These are phyloP conservation scores for Zaprionus africanus DNA, from an alignment of 1,140 invertebrate genomes.

Conservation along the genomic window DNA sequence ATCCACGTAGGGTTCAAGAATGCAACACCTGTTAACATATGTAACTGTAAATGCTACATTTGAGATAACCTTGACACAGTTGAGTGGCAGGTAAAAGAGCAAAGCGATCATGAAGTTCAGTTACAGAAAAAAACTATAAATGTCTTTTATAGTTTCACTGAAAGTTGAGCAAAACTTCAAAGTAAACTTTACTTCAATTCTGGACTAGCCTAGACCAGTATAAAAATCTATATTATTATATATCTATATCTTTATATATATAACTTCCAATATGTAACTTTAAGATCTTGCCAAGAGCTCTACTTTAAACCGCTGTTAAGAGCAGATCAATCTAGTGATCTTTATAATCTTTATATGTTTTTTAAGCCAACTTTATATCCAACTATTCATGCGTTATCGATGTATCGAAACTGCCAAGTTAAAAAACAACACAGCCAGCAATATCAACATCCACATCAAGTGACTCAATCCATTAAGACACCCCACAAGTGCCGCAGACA, in stretches of 20 bases:
- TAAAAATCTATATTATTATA: no score
- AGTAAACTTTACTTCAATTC: no score
- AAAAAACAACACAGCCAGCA: neutral
- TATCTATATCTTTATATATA: no score
- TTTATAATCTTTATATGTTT: no score
- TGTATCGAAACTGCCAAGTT: neutral
- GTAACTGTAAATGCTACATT: neutral
- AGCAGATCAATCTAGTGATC: no score
- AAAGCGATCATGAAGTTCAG: neutral
- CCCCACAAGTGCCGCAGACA: slow-evolving; percentile 20
- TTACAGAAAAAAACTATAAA: neutral
- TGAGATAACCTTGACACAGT: neutral
- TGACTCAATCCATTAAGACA: slow-evolving; percentile 19
- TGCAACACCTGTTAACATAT: slow-evolving; percentile 1
- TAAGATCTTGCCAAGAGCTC: no score
- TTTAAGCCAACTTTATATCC: neutral
- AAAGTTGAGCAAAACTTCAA: no score
- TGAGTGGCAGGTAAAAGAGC: neutral
- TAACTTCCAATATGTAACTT: no score
- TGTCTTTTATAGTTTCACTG: neutral
- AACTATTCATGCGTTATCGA: neutral
- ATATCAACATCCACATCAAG: slow-evolving; percentile 15
- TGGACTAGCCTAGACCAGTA: no score
- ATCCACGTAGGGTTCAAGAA: slow-evolving; percentile 21
- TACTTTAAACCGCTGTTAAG: no score